Conservation (phyloP, 2,797 vertebrate species). For the Gastrophryne carolinensis region DNA sequence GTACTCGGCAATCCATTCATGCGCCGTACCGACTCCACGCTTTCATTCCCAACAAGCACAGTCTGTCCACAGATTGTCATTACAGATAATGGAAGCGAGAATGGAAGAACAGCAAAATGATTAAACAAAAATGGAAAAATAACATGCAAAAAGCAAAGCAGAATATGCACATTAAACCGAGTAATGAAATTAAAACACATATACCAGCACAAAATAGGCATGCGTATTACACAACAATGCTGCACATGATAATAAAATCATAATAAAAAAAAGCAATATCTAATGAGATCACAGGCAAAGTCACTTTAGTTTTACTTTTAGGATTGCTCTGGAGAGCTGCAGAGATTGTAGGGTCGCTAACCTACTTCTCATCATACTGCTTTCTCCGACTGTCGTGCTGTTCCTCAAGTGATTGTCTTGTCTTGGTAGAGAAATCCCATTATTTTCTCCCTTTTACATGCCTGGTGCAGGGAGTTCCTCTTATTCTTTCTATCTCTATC, state of each 20-base stretch:
- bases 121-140: constrained; percentile 55
- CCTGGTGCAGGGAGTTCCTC: too few relatives aligned
- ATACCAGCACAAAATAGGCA: neutral
- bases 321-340: too few relatives aligned
- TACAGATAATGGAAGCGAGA: constrained; percentile 61
- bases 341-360: too few relatives aligned
- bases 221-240: constrained; percentile 1
- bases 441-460: too few relatives aligned
- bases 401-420: too few relatives aligned
- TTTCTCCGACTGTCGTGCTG: too few relatives aligned
- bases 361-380: too few relatives aligned
- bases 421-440: too few relatives aligned
- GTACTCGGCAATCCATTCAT: constrained; percentile 66
- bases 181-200: constrained; percentile 23
- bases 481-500: too few relatives aligned
- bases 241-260: constrained; percentile 6
- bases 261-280: neutral
- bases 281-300: neutral
- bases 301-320: too few relatives aligned
- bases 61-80: constrained; percentile 65
- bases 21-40: constrained; percentile 58
- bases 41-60: constrained; percentile 64
- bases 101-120: constrained; percentile 57
- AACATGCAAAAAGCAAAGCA: constrained; percentile 49
- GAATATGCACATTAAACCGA: constrained; percentile 38